These are phyloP conservation scores for Sebastes oblongus DNA, from an alignment of 2,797 vertebrate genomes.

Conservation along the genomic window DNA sequence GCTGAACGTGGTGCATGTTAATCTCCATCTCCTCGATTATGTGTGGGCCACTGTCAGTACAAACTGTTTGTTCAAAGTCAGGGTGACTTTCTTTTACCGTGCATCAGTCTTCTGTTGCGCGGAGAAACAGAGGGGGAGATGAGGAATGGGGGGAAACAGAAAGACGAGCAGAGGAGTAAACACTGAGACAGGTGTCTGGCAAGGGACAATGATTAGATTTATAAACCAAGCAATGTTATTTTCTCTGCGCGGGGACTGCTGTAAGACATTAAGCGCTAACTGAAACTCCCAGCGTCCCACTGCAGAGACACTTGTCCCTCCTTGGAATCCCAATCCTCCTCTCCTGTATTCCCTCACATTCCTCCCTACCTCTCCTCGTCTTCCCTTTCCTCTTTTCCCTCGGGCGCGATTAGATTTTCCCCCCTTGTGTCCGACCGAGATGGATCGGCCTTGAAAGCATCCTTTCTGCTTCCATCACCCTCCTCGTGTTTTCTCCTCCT, in stretches of 20 bases:
- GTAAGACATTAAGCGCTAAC: conserved; percentile 69
- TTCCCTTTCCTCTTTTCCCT: conserved; percentile 76
- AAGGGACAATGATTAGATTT: conserved; percentile 73
- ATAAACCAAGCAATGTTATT: conserved; percentile 71
- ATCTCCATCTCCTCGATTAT: conserved; percentile 73
- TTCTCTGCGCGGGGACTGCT: conserved; percentile 58
- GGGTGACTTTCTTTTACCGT: conserved; percentile 73
- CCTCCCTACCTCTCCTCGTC: conserved; percentile 5
- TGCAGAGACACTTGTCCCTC: conserved; percentile 32
- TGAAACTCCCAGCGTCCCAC: conserved; percentile 59
- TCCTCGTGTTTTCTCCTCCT: conserved; percentile 46
- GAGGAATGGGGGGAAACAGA: conserved; percentile 41
- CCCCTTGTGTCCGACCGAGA: conserved; percentile 50
- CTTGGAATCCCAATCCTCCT: conserved; percentile 1
- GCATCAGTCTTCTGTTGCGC: conserved; percentile 27
- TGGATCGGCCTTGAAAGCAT: conserved; percentile 67
- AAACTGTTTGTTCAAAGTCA: conserved; percentile 75
- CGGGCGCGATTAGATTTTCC: conserved; percentile 56
- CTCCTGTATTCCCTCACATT: conserved; percentile 18
- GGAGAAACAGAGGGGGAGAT: conserved; percentile 5
- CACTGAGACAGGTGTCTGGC: conserved; percentile 76
- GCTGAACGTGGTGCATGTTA: conserved; percentile 69
- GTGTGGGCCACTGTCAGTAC: conserved; percentile 48
- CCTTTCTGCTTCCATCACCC: conserved; percentile 64
- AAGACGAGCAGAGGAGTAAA: conserved; percentile 63